A percentile compares a stretch with the other conserved stretches of the same genome.
Evolutionary conservation across 2,888 invertebrate genomes (phyloP).

Genomic region (Stegophylla sp.): DNA sequence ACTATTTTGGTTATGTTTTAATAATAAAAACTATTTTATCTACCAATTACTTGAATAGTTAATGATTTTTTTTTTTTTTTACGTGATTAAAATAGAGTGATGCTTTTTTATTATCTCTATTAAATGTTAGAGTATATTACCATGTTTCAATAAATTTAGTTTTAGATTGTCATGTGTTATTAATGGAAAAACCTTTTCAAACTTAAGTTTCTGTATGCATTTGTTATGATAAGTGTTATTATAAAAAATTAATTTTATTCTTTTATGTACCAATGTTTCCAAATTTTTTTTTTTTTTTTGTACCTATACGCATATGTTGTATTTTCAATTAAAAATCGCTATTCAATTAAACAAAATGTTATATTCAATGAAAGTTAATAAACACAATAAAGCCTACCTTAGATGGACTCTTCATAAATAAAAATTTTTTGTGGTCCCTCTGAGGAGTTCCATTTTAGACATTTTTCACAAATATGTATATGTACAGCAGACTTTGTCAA

Average conservation of each 20-base stretch:
- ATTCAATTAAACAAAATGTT: no score
- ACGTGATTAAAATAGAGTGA: neutral
- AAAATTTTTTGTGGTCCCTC: no score
- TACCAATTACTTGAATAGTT: neutral
- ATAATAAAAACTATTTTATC: constrained; percentile 11
- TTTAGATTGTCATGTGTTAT: neutral
- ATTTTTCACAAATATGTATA: no score
- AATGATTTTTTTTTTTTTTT: neutral
- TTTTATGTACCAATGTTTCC: no score
- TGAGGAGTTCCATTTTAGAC: no score
- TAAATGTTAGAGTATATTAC: constrained; percentile 1
- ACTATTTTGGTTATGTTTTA: constrained; percentile 17
- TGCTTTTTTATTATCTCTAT: constrained; percentile 17
- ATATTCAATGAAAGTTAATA: no score
- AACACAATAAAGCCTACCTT: no score
- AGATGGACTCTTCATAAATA: no score
- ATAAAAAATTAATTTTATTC: neutral
- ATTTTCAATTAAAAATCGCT: no score
- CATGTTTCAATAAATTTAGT: neutral
- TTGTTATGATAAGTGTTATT: neutral
- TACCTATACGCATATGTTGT: no score
- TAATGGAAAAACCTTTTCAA: neutral
- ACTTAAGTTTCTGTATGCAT: neutral
- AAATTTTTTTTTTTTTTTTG: no score
- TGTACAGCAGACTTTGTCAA: no score